phyloP scores from a whole-genome alignment of 1,140 invertebrate genomes.

The Cephus cinctus region DNA sequence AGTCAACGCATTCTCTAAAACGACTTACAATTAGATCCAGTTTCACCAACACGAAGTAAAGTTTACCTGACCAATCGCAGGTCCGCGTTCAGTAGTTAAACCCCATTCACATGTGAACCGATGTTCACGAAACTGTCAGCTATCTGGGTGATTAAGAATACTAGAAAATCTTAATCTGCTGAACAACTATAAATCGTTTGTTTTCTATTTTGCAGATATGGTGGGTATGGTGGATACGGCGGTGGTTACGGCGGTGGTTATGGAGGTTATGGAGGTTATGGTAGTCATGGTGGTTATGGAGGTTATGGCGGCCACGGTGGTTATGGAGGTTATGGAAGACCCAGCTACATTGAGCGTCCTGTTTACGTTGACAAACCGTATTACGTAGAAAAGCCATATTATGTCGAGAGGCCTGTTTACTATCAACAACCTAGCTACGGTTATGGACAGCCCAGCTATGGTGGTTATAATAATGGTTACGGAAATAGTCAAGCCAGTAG shows the following conservation, averaged over 20 bases:
- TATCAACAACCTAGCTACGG: not conserved
- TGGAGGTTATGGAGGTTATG: not conserved
- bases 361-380: not conserved
- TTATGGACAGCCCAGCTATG: not conserved
- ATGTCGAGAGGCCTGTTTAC: constrained; percentile 1
- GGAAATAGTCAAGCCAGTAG: constrained; percentile 1
- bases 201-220: not conserved
- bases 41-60: not conserved
- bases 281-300: not conserved
- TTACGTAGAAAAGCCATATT: not conserved
- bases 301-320: no score
- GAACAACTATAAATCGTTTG: not conserved
- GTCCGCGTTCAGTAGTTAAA: no score
- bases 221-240: constrained; percentile 3
- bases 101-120: no score
- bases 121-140: not conserved
- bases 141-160: not conserved
- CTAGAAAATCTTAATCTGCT: not conserved
- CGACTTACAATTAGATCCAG: no score
- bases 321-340: not conserved
- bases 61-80: no score
- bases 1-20: no score
- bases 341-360: not conserved
- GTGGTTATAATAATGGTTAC: not conserved
- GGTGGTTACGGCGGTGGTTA: not conserved